These are phyloP conservation scores for Chamaetylas fuelleborni DNA, from an alignment of 2,113 vertebrate genomes.

Conservation along the genomic window DNA sequence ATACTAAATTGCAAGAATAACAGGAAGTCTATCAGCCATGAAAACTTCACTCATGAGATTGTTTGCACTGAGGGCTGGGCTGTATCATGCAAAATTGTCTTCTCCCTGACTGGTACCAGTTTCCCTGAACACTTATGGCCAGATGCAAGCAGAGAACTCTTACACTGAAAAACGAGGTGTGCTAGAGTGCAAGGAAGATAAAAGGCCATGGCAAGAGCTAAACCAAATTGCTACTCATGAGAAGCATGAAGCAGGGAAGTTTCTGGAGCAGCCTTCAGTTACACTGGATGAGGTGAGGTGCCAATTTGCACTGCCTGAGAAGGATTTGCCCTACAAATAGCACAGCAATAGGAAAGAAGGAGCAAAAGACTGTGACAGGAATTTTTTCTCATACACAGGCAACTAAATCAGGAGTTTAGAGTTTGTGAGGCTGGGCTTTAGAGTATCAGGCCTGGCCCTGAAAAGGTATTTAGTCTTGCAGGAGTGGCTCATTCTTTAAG, in stretches of 20 bases:
- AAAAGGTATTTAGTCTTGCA: conserved; percentile 8
- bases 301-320: fast-evolving
- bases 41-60: neutral
- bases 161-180: fast-evolving
- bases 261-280: neutral
- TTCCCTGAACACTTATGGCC: neutral
- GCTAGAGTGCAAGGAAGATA: neutral
- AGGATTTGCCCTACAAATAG: neutral
- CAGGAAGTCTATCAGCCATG: conserved; percentile 27
- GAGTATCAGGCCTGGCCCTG: neutral
- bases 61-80: conserved; percentile 17
- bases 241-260: neutral
- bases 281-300: neutral
- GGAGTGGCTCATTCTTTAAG: conserved; percentile 6
- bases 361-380: neutral
- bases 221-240: neutral
- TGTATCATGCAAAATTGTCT: neutral
- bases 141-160: neutral
- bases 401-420: neutral
- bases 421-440: neutral
- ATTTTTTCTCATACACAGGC: neutral
- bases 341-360: neutral
- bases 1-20: conserved; percentile 2
- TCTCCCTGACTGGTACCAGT: neutral
- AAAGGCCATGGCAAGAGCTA: neutral